Evolutionary conservation across 1,140 invertebrate genomes (phyloP).

Genomic region (Dysdera silvatica): DNA sequence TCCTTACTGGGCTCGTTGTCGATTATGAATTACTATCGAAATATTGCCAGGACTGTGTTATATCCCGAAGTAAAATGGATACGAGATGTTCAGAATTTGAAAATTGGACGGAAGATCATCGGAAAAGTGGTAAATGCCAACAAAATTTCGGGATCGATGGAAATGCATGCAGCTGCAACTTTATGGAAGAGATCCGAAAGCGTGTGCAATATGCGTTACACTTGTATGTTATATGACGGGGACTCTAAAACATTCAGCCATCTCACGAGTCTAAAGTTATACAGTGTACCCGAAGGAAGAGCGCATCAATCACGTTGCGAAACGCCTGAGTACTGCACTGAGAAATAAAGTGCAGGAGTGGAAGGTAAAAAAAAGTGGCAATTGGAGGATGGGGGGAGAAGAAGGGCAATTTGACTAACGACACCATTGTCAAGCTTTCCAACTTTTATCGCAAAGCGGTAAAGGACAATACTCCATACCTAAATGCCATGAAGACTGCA

Average conservation of each 20-base stretch:
- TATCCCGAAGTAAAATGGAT: not conserved
- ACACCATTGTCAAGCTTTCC: not conserved
- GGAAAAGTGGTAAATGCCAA: slow-evolving; percentile 31
- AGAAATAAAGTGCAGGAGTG: not conserved
- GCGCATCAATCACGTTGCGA: slow-evolving; percentile 8
- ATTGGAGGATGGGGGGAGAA: not conserved
- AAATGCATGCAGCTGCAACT: not conserved
- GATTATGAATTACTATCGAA: not conserved
- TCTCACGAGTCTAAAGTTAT: too few relatives aligned
- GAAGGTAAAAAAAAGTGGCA: not conserved
- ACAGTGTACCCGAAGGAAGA: slow-evolving; percentile 9
- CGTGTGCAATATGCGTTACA: not conserved
- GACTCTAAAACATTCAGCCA: not conserved
- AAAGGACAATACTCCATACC: not conserved
- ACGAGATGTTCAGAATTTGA: not conserved
- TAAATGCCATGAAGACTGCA: not conserved
- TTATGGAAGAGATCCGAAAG: not conserved
- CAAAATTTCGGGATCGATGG: not conserved
- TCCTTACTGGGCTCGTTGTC: not conserved
- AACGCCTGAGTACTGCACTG: not conserved
- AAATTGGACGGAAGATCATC: not conserved
- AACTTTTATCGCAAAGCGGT: slow-evolving; percentile 4
- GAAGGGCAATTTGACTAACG: not conserved
- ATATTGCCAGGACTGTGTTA: not conserved
- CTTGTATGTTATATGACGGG: not conserved